Percentiles rank a stretch among this genome's conserved stretches.
Conservation (phyloP, 2,797 vertebrate genomes). For the Darevskia nairensis region DNA sequence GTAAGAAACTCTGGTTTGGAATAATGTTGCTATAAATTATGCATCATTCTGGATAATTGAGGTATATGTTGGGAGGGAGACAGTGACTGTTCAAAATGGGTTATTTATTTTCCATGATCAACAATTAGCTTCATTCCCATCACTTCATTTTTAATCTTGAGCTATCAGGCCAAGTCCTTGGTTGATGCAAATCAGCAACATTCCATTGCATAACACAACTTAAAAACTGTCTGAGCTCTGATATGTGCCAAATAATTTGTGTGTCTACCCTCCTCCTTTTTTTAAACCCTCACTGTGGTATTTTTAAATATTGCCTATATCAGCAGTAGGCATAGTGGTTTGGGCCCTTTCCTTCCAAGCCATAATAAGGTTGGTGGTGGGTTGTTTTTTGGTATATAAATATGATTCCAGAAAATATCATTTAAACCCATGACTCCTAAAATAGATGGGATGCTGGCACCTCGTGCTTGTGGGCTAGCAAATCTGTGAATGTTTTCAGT, state of each 20-base stretch:
- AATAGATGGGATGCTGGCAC: conserved; percentile 45
- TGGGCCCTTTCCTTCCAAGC: conserved; percentile 19
- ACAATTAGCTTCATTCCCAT: conserved; percentile 61
- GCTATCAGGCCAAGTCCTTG: conserved; percentile 42
- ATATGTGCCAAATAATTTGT: neutral
- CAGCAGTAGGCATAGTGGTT: neutral
- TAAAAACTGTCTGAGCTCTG: neutral
- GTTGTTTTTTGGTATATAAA: conserved; percentile 2
- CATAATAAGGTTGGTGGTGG: neutral
- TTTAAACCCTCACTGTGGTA: neutral
- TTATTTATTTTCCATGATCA: conserved; percentile 66
- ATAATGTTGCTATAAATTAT: conserved; percentile 72
- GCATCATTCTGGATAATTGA: conserved; percentile 59
- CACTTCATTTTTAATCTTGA: conserved; percentile 42
- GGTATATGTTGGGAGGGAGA: conserved; percentile 50
- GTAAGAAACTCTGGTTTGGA: conserved; percentile 73
- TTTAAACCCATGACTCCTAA: conserved; percentile 39
- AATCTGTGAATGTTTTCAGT: conserved; percentile 48
- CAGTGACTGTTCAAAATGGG: conserved; percentile 55
- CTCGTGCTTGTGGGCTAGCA: conserved; percentile 53
- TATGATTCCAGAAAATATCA: conserved; percentile 38
- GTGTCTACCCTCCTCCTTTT: neutral
- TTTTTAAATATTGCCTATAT: conserved; percentile 1
- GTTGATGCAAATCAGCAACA: conserved; percentile 18
- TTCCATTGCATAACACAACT: conserved; percentile 11